Percentiles rank a stretch among this genome's conserved stretches.
These are phyloP conservation scores for Pempheris klunzingeri DNA, from an alignment of 2,797 vertebrate species.

Conservation along the genomic window DNA sequence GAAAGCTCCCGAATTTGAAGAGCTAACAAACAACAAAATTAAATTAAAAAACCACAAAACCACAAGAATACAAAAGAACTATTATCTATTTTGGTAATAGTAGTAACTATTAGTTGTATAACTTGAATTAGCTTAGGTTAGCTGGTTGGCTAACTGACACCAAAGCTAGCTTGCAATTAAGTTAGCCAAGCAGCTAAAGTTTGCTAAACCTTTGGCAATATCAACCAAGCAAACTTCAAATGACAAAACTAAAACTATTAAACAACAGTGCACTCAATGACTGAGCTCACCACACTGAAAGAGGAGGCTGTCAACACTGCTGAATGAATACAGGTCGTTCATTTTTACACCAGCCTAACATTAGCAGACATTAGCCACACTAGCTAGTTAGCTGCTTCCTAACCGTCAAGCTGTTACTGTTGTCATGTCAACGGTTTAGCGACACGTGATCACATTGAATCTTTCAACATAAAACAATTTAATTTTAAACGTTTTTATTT, in stretches of 20 bases:
- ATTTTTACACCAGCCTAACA: slow-evolving; percentile 56
- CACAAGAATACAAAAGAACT: too few species aligned
- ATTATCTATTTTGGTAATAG: too few species aligned
- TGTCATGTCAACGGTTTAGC: background rate
- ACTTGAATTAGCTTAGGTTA: background rate
- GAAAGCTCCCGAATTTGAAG: slow-evolving; percentile 76
- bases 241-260: background rate
- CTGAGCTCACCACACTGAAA: slow-evolving; percentile 77
- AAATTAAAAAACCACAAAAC: too few species aligned
- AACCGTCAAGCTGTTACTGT: background rate
- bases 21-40: slow-evolving; percentile 69
- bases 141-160: background rate
- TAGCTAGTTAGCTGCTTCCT: background rate
- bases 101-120: too few species aligned
- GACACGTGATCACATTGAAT: too few species aligned
- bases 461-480: background rate
- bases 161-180: background rate
- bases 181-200: slow-evolving; percentile 1
- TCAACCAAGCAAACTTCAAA: background rate
- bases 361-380: background rate
- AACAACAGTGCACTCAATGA: background rate
- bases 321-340: slow-evolving; percentile 58
- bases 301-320: slow-evolving; percentile 71
- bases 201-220: background rate
- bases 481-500: background rate